Evolutionary conservation across 1,140 invertebrate species (phyloP), one percentile per base, ranked within the genome.

Genomic region (Drosophila kikkawai): DNA sequence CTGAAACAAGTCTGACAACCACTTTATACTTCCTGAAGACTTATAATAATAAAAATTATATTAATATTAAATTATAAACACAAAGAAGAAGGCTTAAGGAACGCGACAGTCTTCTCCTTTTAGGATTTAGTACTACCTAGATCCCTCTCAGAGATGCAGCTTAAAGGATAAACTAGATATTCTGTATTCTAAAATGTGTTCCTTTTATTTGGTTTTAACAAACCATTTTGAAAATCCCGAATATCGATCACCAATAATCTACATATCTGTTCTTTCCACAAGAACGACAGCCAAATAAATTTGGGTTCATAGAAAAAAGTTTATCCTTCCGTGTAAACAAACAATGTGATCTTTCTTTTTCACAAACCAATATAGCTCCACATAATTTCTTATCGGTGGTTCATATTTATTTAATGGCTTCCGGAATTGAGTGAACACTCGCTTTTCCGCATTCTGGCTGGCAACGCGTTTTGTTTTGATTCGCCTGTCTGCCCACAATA

Each of bases 391-490:
- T 63, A 17, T 26, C 39, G 57, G 15, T 13, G 29, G 19, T 15
- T 63, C 15, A 32, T 36, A 66, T 66, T 63, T 66, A 63, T 44
- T 66, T 44, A 34, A 45, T 45, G 41, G 19, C n/a, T 63, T 17
- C 53, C 11, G 36, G 17, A 36, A 42, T 66, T 63, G 59, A 36
- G 57, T 26, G 39, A 65, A 63, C 56, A 44, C 34, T 63, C 42
- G 22, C 17, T 66, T 66, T 44, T 63, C 32, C 53, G 39, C 17
- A n/a, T 22, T 61, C 39, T 17, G 39, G 22, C 39, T 15, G 39
- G 39, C n/a, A n/a, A n/a, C 57, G 17, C 60, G 29, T 36, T 58
- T 26, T 71, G 50, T 41, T 71, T 58, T 71, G 67, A 39, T 73
- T 53, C 32, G 34, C 19, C 39, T 53, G 56, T 36, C 57, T n/a